Base-by-base conservation (phyloP, 2,888 invertebrate species). In the Caenorhabditis sulstoni region DNA sequence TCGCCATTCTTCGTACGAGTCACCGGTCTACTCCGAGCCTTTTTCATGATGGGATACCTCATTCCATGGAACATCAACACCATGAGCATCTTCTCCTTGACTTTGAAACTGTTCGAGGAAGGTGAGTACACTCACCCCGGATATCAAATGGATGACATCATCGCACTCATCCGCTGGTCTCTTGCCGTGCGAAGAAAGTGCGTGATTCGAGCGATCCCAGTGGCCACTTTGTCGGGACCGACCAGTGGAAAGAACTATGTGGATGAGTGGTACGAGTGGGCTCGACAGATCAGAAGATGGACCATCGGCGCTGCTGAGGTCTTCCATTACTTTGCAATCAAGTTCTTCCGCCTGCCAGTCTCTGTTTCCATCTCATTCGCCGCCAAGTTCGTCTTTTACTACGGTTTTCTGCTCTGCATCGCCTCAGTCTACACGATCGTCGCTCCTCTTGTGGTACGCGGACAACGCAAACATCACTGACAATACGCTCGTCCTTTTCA, bases 51-150 rank as follows among this genome's bases (percentile, higher is more conserved):
- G 84, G 87, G 86, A 47, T 86, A 86, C 49, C 79, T 87, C 29
- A 87, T 87, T 35, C 88, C 87, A 59, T 88, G 87, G 87, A 86
- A 86, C 59, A 86, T 87, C 80, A 87, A 87, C 81, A 87, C 87
- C 3, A 87, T 87, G 87, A 86, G 86, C 78, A 85, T 87, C 62
- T 87, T 88, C 74, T 87, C 86, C 3, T 68, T 86, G 20, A 86
- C 83, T 9, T 62, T 88, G 44, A 84, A 83, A 55, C 79, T 88
- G 18, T 83, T 83, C 57, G 86, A 86, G 66, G 84, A 85, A 23
- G 86, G 87, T 61, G 87, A 86, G 62, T 86, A 85, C 75, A 85
- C 85, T 44, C 86, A 86, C 59, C 86, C 86, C 29, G 85, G 85
- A 58, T 86, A 86, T 58, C 86, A 86, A 61, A 87, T 87, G 87